A percentile compares a stretch with the other conserved stretches of the same genome.
These are phyloP conservation scores for Drosophila lacicola DNA, from an alignment of 2,888 invertebrate genomes.

Conservation along the genomic window DNA sequence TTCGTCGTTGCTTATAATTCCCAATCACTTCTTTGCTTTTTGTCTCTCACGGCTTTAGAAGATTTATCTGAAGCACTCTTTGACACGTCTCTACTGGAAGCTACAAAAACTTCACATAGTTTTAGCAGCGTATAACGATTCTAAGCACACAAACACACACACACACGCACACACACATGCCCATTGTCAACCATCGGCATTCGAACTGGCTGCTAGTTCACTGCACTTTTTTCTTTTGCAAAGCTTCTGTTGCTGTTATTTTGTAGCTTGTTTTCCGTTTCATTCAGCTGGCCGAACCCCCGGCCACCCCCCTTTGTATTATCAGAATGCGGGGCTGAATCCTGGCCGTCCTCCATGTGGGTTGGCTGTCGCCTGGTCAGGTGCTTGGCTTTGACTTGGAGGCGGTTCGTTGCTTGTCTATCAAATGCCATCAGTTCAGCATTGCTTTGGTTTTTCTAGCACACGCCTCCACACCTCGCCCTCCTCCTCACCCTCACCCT, in stretches of 20 bases:
- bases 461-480: background rate
- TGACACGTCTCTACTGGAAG: background rate
- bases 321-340: background rate
- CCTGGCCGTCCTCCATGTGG: background rate
- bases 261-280: constrained; percentile 1
- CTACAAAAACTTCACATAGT: background rate
- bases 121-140: background rate
- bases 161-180: background rate
- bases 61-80: background rate
- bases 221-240: constrained; percentile 3
- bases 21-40: background rate
- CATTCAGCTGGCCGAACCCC: too few relatives aligned
- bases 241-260: background rate
- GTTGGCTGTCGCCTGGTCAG: constrained; percentile 23
- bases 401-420: constrained; percentile 41
- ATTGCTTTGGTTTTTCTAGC: constrained; percentile 19
- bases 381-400: constrained; percentile 23
- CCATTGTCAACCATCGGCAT: constrained; percentile 6
- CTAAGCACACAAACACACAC: background rate
- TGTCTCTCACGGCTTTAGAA: background rate
- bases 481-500: background rate
- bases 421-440: constrained; percentile 44
- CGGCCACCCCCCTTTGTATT: background rate
- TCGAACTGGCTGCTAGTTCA: constrained; percentile 9
- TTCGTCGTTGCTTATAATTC: too few relatives aligned